These are phyloP conservation scores for Tineola bisselliella DNA, from an alignment of 2,888 invertebrate species.

Conservation along the genomic window DNA sequence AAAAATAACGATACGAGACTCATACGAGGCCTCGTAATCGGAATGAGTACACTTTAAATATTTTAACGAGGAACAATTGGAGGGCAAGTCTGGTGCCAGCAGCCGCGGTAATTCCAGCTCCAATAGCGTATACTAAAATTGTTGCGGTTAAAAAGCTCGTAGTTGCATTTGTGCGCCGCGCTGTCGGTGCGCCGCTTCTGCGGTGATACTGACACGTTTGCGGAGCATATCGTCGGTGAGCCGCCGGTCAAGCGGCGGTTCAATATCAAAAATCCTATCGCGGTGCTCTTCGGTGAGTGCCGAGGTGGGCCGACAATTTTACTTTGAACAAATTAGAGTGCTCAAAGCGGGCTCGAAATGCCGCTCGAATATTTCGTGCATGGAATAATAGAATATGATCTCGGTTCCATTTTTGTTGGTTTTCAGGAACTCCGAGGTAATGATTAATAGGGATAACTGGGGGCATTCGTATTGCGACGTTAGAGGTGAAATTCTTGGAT, in stretches of 20 bases:
- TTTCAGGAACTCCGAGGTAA: constrained; percentile 66
- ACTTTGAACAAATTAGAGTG: constrained; percentile 76
- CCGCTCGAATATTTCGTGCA: constrained; percentile 62
- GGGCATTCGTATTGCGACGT: constrained; percentile 72
- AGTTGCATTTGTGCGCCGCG: constrained; percentile 61
- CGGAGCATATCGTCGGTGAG: constrained; percentile 34
- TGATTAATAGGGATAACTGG: constrained; percentile 72
- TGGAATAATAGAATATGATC: constrained; percentile 74
- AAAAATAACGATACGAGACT: constrained; percentile 73
- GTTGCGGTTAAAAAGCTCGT: constrained; percentile 75
- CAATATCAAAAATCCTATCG: constrained; percentile 30
- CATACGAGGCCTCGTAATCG: constrained; percentile 65
- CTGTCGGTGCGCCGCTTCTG: constrained; percentile 53
- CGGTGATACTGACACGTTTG: constrained; percentile 35
- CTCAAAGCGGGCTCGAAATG: constrained; percentile 66
- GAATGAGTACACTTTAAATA: constrained; percentile 67
- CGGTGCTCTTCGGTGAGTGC: constrained; percentile 31
- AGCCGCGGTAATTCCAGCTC: constrained; percentile 79
- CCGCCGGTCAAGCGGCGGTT: constrained; percentile 29
- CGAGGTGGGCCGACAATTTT: constrained; percentile 56
- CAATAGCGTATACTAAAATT: constrained; percentile 76
- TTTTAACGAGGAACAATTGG: constrained; percentile 71
- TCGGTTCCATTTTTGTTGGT: constrained; percentile 72
- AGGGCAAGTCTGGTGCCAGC: constrained; percentile 75
- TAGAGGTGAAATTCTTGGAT: constrained; percentile 75